These are phyloP conservation scores for Lasioglossum oenotherae DNA, from an alignment of 2,888 invertebrate genomes.

Conservation along the genomic window DNA sequence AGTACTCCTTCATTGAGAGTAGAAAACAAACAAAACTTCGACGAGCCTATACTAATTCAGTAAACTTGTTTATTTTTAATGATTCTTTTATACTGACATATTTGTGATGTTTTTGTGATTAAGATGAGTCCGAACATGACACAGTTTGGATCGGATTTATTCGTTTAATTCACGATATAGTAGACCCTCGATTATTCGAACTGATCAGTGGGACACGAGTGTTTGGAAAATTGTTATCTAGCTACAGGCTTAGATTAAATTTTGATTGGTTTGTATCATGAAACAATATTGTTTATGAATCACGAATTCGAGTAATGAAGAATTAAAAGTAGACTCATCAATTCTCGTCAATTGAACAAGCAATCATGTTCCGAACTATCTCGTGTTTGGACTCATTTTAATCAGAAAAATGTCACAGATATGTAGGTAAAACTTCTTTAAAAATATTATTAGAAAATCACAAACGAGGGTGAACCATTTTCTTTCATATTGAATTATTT, in stretches of 20 bases:
- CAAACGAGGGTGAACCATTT: no score
- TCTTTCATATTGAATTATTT: no score
- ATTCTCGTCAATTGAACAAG: background rate
- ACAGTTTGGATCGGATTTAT: background rate
- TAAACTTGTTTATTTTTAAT: background rate
- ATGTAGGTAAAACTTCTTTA: background rate
- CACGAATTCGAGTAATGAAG: no score
- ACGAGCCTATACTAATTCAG: background rate
- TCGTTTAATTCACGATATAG: background rate
- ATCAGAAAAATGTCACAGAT: background rate
- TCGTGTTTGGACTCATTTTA: background rate
- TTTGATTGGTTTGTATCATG: no score
- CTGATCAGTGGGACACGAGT: no score
- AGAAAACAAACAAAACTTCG: background rate
- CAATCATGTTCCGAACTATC: background rate
- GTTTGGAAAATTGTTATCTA: no score
- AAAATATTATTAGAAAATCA: background rate
- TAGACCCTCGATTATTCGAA: no score
- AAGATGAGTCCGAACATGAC: background rate
- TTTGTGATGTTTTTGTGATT: no score
- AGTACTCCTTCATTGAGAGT: background rate
- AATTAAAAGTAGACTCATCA: no score
- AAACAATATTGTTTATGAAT: no score
- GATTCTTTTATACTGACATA: no score
- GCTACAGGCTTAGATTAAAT: no score